A percentile compares a stretch with the other conserved stretches of the same genome.
These are phyloP conservation scores for Heterotis niloticus DNA, from an alignment of 2,113 vertebrate species.

Conservation along the genomic window DNA sequence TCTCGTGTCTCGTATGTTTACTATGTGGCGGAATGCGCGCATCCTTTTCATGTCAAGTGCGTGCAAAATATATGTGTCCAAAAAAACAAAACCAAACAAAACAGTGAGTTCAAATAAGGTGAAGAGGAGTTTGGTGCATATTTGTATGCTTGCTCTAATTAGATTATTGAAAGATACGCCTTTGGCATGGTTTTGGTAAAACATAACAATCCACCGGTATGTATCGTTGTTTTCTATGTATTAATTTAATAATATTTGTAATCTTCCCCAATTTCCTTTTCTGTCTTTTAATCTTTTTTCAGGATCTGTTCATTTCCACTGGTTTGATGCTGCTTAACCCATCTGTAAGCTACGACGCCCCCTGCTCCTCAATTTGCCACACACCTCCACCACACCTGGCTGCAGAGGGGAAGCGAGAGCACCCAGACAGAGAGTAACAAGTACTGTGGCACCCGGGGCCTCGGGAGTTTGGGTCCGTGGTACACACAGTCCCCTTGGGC, in stretches of 20 bases:
- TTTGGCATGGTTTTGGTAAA: not conserved
- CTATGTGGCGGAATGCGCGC: constrained; percentile 35
- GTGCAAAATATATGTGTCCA: constrained; percentile 32
- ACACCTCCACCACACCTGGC: not conserved
- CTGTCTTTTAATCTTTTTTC: not conserved
- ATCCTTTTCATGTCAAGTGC: constrained; percentile 34
- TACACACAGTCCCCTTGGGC: constrained; percentile 18
- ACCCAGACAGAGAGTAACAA: not conserved
- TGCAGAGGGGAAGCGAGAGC: not conserved
- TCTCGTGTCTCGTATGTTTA: constrained; percentile 18
- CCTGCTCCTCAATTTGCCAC: not conserved
- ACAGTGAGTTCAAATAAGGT: constrained; percentile 42
- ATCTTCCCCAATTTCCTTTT: not conserved
- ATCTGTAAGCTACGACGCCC: not conserved
- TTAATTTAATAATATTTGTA: not conserved
- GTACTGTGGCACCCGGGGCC: not conserved
- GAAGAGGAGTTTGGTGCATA: constrained; percentile 30
- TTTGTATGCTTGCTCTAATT: constrained; percentile 27
- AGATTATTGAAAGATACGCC: not conserved
- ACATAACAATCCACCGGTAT: not conserved
- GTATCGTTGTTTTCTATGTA: not conserved
- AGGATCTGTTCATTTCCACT: not conserved
- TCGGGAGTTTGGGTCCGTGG: not conserved
- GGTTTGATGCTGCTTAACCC: not conserved
- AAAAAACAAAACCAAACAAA: not conserved